Evolutionary conservation across 2,797 vertebrate species (phyloP), one percentile per base, ranked within the genome.

Genomic region (Rhyacichthys aspro): DNA sequence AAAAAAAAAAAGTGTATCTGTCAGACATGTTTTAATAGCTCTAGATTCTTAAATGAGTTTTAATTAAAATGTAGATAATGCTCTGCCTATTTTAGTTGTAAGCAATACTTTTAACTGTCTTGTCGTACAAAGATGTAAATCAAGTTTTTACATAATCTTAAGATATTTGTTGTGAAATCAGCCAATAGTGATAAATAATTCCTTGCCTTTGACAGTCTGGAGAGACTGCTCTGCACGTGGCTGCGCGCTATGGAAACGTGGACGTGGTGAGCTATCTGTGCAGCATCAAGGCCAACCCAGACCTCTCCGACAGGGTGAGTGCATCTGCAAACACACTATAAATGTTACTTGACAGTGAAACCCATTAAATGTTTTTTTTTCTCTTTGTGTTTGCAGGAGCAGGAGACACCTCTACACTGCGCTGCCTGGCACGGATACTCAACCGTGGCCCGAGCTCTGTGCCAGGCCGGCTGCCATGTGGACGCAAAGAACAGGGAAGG

Each of bases 351-450:
- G 9, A 16, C 7, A 39, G 59, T n/a, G 7, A 9, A 14, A 23
- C 3, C 0, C 16, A 5, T 63, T 55, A 3, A 8, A 23, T 8
- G 12, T 53, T 8, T 43, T 34, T 34, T 10, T 57, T 11, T 15
- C 9, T 0, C 1, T 0, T 34, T 59, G 12, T 0, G 0, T 32
- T 36, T 55, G 12, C 81, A 98, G 97, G 97, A 99, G 84, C 94
- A 96, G 85, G 97, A 99, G 90, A 96, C 95, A 0, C 95, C 97
- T 1, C 86, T 99, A 43, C 97, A 99, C 61, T 99, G 96, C 18
- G 97, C 97, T 2, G 94, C 97, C 28, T 99, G 97, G 96, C 97
- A 99, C 0, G 97, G 97, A 38, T 98, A 98, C 76, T 94, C 95
- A 0, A 71, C 94, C 0, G 97, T 98, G 52, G 95, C 97, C 49